These are phyloP conservation scores for Ferdinandea cuprea DNA, from an alignment of 2,888 invertebrate species.

Conservation along the genomic window DNA sequence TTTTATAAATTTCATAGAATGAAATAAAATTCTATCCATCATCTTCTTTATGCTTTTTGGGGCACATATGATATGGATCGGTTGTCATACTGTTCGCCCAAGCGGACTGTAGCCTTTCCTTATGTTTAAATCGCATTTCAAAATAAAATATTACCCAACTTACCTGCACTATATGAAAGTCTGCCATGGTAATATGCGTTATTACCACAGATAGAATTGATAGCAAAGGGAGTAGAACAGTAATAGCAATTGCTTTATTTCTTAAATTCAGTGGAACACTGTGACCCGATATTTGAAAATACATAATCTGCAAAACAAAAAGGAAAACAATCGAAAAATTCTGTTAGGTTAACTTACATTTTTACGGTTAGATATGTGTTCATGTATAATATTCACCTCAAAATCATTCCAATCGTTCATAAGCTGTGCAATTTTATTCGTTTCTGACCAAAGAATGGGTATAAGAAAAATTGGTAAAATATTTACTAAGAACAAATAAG, in stretches of 20 bases:
- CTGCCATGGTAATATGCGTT: slow-evolving; percentile 88
- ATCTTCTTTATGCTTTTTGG: no score
- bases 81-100: no score
- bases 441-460: slow-evolving; percentile 88
- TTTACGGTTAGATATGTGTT: no score
- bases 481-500: slow-evolving; percentile 89
- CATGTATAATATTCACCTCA: slow-evolving; percentile 84
- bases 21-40: no score
- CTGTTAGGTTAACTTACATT: no score
- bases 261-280: slow-evolving; percentile 85
- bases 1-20: no score
- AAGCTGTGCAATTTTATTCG: slow-evolving; percentile 85
- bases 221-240: slow-evolving; percentile 85
- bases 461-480: slow-evolving; percentile 86
- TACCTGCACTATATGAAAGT: slow-evolving; percentile 86
- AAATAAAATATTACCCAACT: slow-evolving; percentile 2
- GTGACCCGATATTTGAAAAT: slow-evolving; percentile 86
- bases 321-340: no score
- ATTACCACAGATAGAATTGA: slow-evolving; percentile 87
- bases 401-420: slow-evolving; percentile 87
- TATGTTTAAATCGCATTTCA: no score
- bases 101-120: no score
- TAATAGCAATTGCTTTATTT: slow-evolving; percentile 85
- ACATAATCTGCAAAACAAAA: slow-evolving; percentile 84
- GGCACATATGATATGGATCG: no score